These are phyloP conservation scores for Dexiosoma caninum DNA, from an alignment of 2,888 invertebrate species.

Conservation along the genomic window DNA sequence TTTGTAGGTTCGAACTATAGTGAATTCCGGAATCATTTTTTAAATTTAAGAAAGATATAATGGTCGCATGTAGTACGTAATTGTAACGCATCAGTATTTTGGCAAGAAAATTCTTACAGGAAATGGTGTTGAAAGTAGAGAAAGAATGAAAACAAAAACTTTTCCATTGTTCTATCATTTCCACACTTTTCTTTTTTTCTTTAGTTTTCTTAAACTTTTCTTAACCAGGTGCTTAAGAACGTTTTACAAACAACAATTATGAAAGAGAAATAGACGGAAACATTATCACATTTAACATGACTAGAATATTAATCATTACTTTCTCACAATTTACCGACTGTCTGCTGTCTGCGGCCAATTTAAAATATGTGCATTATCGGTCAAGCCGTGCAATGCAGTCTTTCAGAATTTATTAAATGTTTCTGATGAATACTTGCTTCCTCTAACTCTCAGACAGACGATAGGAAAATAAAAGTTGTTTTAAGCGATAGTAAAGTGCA, in stretches of 20 bases:
- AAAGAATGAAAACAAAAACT: too few species aligned
- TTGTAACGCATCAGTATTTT: too few species aligned
- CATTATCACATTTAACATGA: constrained; percentile 63
- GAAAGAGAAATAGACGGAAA: constrained; percentile 40
- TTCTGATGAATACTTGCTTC: constrained; percentile 24
- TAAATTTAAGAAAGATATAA: too few species aligned
- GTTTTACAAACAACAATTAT: constrained; percentile 40
- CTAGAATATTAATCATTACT: constrained; percentile 62
- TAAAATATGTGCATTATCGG: constrained; percentile 30
- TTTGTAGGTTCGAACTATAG: too few species aligned
- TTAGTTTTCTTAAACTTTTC: constrained; percentile 19
- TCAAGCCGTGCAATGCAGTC: background rate
- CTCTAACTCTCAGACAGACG: constrained; percentile 2
- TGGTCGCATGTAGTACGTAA: too few species aligned
- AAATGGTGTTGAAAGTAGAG: constrained; percentile 25
- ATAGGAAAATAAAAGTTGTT: too few species aligned
- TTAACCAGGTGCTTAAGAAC: constrained; percentile 52
- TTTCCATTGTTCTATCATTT: constrained; percentile 28
- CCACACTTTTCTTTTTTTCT: background rate
- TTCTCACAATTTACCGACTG: constrained; percentile 41
- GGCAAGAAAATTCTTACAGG: background rate
- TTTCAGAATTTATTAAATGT: constrained; percentile 18
- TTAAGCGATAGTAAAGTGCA: too few species aligned
- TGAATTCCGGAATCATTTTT: too few species aligned
- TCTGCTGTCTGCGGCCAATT: constrained; percentile 22